Conservation (phyloP, 2,888 invertebrate genomes). For the Dimorphilus gyrociliatus region DNA sequence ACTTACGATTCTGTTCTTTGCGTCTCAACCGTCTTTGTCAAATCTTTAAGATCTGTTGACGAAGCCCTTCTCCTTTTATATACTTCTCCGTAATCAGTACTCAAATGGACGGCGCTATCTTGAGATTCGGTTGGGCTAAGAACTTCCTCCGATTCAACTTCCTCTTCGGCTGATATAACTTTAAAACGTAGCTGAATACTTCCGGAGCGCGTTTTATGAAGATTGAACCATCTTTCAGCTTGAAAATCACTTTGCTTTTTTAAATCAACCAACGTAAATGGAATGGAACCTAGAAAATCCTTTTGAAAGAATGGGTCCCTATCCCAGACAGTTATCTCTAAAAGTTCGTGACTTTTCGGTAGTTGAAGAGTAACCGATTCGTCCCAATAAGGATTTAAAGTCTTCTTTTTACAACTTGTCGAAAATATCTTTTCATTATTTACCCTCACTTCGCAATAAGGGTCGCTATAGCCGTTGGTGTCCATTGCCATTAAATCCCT, state of each 20-base stretch:
- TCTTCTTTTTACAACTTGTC: constrained; percentile 43
- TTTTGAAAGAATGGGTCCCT: constrained; percentile 43
- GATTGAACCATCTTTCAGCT: too few relatives aligned
- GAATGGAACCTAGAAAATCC: constrained; percentile 43
- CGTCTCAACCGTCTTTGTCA: too few relatives aligned
- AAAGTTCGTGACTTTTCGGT: constrained; percentile 35
- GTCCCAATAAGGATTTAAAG: constrained; percentile 43
- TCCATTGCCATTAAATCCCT: constrained; percentile 43
- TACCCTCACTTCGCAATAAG: constrained; percentile 41
- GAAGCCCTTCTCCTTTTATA: too few relatives aligned
- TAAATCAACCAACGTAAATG: constrained; percentile 40
- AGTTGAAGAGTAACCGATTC: constrained; percentile 42
- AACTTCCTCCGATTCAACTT: too few relatives aligned
- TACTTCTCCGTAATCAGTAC: too few relatives aligned
- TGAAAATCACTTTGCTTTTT: constrained; percentile 40
- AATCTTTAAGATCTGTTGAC: too few relatives aligned
- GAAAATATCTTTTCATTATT: constrained; percentile 42
- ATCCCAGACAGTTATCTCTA: constrained; percentile 44
- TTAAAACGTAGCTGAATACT: too few relatives aligned
- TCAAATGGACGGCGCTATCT: too few relatives aligned
- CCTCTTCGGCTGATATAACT: too few relatives aligned
- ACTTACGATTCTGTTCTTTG: too few relatives aligned
- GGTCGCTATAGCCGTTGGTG: constrained; percentile 44
- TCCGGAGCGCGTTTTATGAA: too few relatives aligned
- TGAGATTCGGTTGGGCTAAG: too few relatives aligned